Evolutionary conservation across 1,140 invertebrate genomes (phyloP).

Genomic region (Nymphalis io): DNA sequence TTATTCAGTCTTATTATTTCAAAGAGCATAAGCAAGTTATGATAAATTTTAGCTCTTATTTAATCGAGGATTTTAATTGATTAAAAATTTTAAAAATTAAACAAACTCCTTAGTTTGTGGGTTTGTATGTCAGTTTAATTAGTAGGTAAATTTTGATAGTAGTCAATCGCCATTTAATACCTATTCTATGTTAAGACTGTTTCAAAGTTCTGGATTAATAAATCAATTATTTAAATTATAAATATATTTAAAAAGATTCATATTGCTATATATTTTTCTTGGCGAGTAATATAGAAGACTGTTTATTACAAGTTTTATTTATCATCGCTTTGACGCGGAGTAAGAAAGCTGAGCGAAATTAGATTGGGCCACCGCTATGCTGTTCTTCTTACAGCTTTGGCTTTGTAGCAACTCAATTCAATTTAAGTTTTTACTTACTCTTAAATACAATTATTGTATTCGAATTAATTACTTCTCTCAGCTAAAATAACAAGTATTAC

Average conservation of each 20-base stretch:
- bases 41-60: no score
- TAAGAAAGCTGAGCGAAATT: conserved; percentile 20
- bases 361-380: conserved; percentile 10
- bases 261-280: background rate
- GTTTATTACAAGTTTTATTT: conserved; percentile 45
- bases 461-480: no score
- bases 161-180: no score
- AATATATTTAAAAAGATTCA: background rate
- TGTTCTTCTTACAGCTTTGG: conserved; percentile 8
- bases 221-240: no score
- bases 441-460: background rate
- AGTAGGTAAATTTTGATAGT: no score
- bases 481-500: no score
- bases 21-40: background rate
- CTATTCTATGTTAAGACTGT: no score
- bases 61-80: no score
- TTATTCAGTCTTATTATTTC: background rate
- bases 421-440: background rate
- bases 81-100: no score
- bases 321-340: conserved; percentile 16
- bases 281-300: conserved; percentile 26
- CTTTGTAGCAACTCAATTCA: conserved; percentile 5
- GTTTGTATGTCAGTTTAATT: no score
- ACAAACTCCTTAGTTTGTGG: no score
- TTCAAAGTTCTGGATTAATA: no score